Evolutionary conservation across 2,113 vertebrate species (phyloP), one percentile per base, ranked within the genome.

Genomic region (Boulengeromyrus knoepffleri): DNA sequence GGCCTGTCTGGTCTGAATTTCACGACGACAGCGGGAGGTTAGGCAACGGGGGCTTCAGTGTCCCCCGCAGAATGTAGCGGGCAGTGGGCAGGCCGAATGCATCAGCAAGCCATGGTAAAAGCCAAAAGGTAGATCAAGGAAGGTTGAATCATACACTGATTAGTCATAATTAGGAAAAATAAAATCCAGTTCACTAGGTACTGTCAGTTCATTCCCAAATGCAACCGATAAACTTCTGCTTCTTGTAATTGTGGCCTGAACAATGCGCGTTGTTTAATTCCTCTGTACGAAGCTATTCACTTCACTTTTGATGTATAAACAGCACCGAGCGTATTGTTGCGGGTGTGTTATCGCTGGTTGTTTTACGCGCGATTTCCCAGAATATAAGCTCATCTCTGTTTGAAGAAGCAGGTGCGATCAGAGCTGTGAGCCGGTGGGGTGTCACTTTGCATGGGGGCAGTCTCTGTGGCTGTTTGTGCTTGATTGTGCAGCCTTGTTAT

Each of bases 401-500:
- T 47, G 85, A 53, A 52, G 45, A 87, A 27, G 50, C 85, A 87
- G 85, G 85, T 87, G 85, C 50, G 85, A 52, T 53, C 15, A 27
- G 27, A 53, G 85, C 47, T 24, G 15, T 5, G 50, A 56, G 50
- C 13, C 49, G 36, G 31, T 5, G n/a, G 47, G n/a, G 49, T 53
- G 47, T 52, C 85, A 17, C 50, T 87, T 87, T 87, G 85, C 85
- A 87, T 87, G 85, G 50, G 85, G 85, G 49, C 13, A 53, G 49
- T 39, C 50, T 56, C 45, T 39, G 13, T 27, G 46, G 49, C 85
- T 87, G 49, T 87, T 56, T 56, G 27, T 39, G 27, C 85, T 56
- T 39, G 50, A 42, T 53, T 53, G 27, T 53, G 27, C 17, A 39
- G 85, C 85, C 50, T 87, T 39, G 5, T 53, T 87, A 53, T 87